Evolutionary conservation across 2,888 invertebrate species (phyloP).

Genomic region (Polyommatus icarus): DNA sequence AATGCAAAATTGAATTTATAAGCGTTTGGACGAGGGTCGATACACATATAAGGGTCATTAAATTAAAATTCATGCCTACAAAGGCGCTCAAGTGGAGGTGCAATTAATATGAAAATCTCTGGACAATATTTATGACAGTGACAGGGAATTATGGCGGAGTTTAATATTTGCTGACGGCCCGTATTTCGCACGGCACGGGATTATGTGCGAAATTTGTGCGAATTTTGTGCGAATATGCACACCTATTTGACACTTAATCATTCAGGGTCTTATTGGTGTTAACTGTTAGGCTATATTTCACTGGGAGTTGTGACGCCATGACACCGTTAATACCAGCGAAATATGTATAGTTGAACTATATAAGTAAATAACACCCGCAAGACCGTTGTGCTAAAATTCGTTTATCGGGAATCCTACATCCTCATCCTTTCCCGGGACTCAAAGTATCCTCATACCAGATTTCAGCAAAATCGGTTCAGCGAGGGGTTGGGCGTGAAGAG

Average conservation of each 20-base stretch:
- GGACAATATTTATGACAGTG: conserved; percentile 69
- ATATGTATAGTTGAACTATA: background rate
- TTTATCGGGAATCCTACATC: too few relatives aligned
- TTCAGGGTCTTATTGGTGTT: conserved; percentile 35
- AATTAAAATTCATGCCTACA: conserved; percentile 63
- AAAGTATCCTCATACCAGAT: too few relatives aligned
- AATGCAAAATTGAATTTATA: conserved; percentile 35
- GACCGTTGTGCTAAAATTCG: too few relatives aligned
- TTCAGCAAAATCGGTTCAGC: too few relatives aligned
- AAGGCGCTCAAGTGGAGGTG: conserved; percentile 59
- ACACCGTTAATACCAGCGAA: background rate
- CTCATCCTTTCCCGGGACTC: too few relatives aligned
- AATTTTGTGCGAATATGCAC: conserved; percentile 59
- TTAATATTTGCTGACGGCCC: conserved; percentile 72
- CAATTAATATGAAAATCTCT: conserved; percentile 72
- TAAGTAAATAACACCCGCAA: too few relatives aligned
- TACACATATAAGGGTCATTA: conserved; percentile 47
- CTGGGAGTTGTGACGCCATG: background rate
- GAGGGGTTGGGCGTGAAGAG: too few relatives aligned
- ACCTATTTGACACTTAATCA: conserved; percentile 65
- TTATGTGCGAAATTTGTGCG: conserved; percentile 67
- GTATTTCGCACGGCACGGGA: conserved; percentile 70
- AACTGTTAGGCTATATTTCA: background rate
- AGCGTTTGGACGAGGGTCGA: conserved; percentile 34
- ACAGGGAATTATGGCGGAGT: conserved; percentile 67